Percentiles rank a stretch among this genome's conserved stretches.
phyloP scores from a whole-genome alignment of 2,797 vertebrate genomes.

The Microcaecilia unicolor region DNA sequence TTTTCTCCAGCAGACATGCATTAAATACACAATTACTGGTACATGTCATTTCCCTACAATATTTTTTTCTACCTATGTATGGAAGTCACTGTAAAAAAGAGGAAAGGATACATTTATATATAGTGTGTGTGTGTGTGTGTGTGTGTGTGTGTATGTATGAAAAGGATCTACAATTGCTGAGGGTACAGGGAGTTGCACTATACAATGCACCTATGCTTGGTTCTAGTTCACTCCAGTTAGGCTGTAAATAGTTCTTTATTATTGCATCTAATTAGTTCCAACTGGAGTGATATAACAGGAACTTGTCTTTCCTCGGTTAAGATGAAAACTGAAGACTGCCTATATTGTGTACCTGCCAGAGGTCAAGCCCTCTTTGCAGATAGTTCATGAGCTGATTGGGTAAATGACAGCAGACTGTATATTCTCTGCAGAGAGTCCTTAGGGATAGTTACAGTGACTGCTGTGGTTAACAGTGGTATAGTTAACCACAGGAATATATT shows the following conservation, averaged over 20 bases:
- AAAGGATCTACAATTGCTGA: constrained; percentile 25
- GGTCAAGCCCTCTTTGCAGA: too few relatives aligned
- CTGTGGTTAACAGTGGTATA: too few relatives aligned
- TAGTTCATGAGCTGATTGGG: too few relatives aligned
- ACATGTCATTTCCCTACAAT: constrained; percentile 33
- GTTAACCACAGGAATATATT: too few relatives aligned
- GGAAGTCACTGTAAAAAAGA: constrained; percentile 62
- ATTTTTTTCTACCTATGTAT: constrained; percentile 57
- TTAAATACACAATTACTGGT: constrained; percentile 24
- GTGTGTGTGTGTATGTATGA: constrained; percentile 55
- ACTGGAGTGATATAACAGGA: neutral
- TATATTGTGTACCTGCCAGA: too few relatives aligned
- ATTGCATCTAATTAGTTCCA: neutral
- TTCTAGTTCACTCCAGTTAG: constrained; percentile 2
- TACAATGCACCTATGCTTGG: too few relatives aligned
- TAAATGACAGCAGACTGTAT: too few relatives aligned
- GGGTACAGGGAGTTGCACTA: neutral
- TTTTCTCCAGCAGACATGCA: constrained; percentile 36
- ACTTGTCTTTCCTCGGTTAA: too few relatives aligned
- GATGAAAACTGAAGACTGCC: too few relatives aligned
- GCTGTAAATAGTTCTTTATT: constrained; percentile 2
- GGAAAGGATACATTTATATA: constrained; percentile 52
- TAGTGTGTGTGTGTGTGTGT: constrained; percentile 56
- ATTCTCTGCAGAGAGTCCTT: too few relatives aligned
- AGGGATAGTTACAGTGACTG: too few relatives aligned